A percentile compares a stretch with the other conserved stretches of the same genome.
Evolutionary conservation across 2,113 vertebrate species (phyloP).

Genomic region (Malurus alboscapulatus): DNA sequence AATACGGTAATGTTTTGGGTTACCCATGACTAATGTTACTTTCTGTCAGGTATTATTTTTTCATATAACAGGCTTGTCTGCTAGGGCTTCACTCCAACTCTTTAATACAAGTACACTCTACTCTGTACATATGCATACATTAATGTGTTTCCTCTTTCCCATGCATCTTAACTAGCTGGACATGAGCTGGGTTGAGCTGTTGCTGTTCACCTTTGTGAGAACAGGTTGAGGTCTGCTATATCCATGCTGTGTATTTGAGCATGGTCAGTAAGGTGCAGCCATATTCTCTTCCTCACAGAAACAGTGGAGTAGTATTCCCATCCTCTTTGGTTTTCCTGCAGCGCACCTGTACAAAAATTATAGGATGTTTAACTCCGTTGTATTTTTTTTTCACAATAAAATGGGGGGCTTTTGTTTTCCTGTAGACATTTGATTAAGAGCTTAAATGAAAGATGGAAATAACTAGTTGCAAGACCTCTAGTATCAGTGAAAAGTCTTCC

Average conservation of each 20-base stretch:
- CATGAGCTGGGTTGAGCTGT: neutral
- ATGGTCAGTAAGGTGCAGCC: neutral
- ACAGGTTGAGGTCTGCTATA: neutral
- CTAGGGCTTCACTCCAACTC: neutral
- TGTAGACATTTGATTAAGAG: neutral
- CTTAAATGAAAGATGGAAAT: neutral
- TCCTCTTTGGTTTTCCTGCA: neutral
- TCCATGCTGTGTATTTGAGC: neutral
- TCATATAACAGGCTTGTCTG: neutral
- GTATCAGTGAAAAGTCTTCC: neutral
- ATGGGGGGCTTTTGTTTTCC: neutral
- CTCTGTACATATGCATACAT: neutral
- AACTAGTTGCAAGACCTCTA: neutral
- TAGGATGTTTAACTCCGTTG: neutral
- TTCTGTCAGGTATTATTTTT: neutral
- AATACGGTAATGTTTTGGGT: neutral
- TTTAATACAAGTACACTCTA: neutral
- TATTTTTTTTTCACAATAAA: neutral
- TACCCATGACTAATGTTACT: neutral
- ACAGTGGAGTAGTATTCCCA: neutral
- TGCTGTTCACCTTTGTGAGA: neutral
- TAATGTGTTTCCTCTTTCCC: neutral
- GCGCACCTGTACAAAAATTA: neutral
- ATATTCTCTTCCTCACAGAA: neutral
- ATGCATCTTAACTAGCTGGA: neutral